phyloP scores from a whole-genome alignment of 2,113 vertebrate genomes.

The Fulica atra region DNA sequence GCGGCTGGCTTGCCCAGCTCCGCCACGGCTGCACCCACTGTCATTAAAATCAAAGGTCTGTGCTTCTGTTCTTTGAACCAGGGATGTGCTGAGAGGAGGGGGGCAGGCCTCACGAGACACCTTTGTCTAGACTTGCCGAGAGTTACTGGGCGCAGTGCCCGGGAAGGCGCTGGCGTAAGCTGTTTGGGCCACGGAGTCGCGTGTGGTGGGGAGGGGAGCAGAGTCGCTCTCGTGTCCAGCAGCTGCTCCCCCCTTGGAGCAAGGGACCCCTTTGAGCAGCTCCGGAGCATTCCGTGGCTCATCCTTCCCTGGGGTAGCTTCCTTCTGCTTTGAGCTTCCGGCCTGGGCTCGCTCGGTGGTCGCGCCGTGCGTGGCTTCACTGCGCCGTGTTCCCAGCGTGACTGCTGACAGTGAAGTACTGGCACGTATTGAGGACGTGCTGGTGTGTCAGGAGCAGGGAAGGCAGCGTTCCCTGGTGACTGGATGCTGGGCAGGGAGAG shows the following conservation, averaged over 20 bases:
- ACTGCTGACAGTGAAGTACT: fast-evolving
- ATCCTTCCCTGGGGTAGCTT: fast-evolving
- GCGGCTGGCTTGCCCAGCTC: not conserved
- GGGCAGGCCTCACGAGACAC: not conserved
- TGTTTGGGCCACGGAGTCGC: fast-evolving
- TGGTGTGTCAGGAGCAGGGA: fast-evolving
- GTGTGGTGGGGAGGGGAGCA: fast-evolving
- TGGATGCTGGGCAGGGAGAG: not conserved
- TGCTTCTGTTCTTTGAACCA: not conserved
- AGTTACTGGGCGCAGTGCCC: not conserved
- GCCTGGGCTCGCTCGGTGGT: fast-evolving
- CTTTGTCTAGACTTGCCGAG: not conserved
- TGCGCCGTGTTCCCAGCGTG: fast-evolving
- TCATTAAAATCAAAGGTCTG: not conserved
- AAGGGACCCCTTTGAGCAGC: fast-evolving
- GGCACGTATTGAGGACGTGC: fast-evolving
- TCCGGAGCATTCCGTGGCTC: fast-evolving
- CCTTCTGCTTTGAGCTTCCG: not conserved
- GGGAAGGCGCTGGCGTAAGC: not conserved
- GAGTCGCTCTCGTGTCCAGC: fast-evolving
- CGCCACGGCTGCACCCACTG: fast-evolving
- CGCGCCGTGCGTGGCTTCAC: fast-evolving
- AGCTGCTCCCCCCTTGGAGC: fast-evolving
- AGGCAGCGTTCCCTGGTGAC: not conserved
- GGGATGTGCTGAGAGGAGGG: not conserved